Evolutionary conservation across 2,113 vertebrate species (phyloP).

Genomic region (Plestiodon gilberti): DNA sequence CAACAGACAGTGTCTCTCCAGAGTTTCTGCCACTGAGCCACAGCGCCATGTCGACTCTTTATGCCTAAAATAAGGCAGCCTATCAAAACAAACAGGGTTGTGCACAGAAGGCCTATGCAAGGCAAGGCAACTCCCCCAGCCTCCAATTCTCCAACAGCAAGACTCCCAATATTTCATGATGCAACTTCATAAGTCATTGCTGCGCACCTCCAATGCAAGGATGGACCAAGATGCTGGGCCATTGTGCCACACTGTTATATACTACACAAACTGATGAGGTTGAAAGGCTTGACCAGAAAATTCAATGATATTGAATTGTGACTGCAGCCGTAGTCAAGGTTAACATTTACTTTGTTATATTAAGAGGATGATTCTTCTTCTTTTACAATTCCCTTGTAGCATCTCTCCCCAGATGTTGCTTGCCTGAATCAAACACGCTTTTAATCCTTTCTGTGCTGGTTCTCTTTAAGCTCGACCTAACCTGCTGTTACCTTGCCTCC

Average conservation of each 20-base stretch:
- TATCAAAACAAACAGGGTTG: neutral
- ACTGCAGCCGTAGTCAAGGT: neutral
- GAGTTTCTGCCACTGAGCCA: no score
- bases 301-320: conserved; percentile 5
- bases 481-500: conserved; percentile 5
- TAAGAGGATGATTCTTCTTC: conserved; percentile 2
- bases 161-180: neutral
- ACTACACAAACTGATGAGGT: neutral
- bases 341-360: neutral
- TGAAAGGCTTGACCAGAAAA: neutral
- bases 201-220: neutral
- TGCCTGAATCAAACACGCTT: neutral
- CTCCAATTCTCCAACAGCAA: neutral
- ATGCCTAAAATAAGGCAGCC: neutral
- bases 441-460: neutral
- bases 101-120: neutral
- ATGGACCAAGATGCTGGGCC: neutral
- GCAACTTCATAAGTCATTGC: neutral
- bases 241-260: neutral
- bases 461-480: neutral
- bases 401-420: neutral
- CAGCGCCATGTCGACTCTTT: neutral
- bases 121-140: neutral
- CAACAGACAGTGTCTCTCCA: no score
- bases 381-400: neutral